Conservation (phyloP, 2,113 vertebrate species). For the Prunella himalayana region DNA sequence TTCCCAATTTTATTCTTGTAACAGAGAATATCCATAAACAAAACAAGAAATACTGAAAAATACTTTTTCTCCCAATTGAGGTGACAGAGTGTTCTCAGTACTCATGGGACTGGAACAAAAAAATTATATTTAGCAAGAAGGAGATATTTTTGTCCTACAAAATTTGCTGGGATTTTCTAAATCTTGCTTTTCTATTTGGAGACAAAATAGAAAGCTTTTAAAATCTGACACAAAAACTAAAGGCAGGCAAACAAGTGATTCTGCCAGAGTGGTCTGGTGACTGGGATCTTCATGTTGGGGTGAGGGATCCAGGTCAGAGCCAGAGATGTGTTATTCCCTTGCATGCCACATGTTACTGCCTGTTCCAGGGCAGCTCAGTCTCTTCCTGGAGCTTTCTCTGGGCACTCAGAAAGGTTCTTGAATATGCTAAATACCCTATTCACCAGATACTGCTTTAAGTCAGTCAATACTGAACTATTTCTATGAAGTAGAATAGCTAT, state of each 20-base stretch:
- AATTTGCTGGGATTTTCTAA: background rate
- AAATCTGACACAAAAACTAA: background rate
- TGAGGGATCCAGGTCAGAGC: background rate
- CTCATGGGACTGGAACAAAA: background rate
- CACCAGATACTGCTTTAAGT: background rate
- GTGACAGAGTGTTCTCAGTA: background rate
- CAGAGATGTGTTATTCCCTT: background rate
- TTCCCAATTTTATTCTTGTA: background rate
- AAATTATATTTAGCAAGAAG: background rate
- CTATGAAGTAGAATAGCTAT: background rate
- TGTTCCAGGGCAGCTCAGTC: background rate
- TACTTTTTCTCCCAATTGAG: background rate
- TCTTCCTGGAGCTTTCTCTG: background rate
- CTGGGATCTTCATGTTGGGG: background rate
- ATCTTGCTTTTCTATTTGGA: background rate
- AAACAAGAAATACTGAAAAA: background rate
- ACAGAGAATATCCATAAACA: background rate
- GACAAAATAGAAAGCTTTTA: background rate
- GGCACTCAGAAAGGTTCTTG: background rate
- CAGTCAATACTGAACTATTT: background rate
- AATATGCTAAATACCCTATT: background rate
- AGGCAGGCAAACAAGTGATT: background rate
- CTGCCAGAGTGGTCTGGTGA: background rate
- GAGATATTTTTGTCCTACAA: background rate
- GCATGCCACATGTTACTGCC: background rate